Conservation (phyloP, 2,888 invertebrate genomes). For the Tyria jacobaeae region DNA sequence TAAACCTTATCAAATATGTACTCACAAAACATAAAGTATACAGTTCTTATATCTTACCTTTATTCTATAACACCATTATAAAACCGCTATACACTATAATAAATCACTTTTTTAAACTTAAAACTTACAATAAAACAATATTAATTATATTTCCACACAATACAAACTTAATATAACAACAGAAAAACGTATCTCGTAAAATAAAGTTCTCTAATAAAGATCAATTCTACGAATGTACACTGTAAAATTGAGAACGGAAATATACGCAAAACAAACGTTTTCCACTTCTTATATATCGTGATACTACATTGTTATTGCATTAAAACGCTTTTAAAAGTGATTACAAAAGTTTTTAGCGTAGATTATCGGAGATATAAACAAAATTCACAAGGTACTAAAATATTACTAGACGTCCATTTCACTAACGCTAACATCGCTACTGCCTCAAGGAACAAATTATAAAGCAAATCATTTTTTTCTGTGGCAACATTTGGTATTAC, state of each 20-base stretch:
- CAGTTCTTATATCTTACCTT: constrained; percentile 53
- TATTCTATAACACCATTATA: constrained; percentile 62
- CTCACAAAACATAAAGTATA: constrained; percentile 47
- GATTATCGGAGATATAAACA: constrained; percentile 85
- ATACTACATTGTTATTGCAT: constrained; percentile 76
- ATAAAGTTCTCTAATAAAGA: constrained; percentile 45
- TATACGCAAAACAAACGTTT: constrained; percentile 71
- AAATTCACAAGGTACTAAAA: constrained; percentile 74
- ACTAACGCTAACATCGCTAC: constrained; percentile 80
- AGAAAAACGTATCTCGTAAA: constrained; percentile 48
- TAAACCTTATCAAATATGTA: constrained; percentile 42
- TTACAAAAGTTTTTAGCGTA: constrained; percentile 82
- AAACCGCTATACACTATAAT: constrained; percentile 40
- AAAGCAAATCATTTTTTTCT: constrained; percentile 71
- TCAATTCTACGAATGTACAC: constrained; percentile 57
- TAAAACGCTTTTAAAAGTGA: constrained; percentile 76
- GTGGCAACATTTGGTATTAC: constrained; percentile 71
- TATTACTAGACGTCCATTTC: constrained; percentile 82
- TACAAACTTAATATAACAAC: constrained; percentile 55
- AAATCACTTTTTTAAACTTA: constrained; percentile 52
- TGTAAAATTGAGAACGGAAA: constrained; percentile 59
- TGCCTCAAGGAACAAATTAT: constrained; percentile 79
- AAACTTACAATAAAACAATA: constrained; percentile 49
- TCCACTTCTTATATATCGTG: constrained; percentile 66
- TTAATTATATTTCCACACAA: constrained; percentile 48